Percentiles rank a stretch among this genome's conserved stretches.
Evolutionary conservation across 2,113 vertebrate genomes (phyloP).

Genomic region (Pygoscelis antarcticus): DNA sequence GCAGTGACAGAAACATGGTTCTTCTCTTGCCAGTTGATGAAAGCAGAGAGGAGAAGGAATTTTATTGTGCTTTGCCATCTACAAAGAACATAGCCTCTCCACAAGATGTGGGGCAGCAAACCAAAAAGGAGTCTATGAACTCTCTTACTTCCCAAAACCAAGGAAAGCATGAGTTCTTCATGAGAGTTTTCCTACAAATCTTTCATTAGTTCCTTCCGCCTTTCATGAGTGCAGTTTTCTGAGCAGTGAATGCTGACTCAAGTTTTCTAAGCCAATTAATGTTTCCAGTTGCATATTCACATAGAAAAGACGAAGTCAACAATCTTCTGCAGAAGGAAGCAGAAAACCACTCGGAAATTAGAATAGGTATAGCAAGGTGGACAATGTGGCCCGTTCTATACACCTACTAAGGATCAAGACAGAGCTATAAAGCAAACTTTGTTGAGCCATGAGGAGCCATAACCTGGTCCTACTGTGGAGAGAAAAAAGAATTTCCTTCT

Average conservation of each 20-base stretch:
- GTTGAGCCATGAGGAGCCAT: not conserved
- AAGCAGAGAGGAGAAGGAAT: not conserved
- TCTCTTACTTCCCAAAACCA: not conserved
- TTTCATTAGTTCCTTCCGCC: not conserved
- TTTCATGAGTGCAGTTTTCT: not conserved
- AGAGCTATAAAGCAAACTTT: not conserved
- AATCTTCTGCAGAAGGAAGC: not conserved
- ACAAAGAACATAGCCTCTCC: not conserved
- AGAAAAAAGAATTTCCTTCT: not conserved
- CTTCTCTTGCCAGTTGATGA: not conserved
- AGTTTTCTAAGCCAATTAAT: conserved; percentile 1
- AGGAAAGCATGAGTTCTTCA: not conserved
- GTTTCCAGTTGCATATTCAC: not conserved
- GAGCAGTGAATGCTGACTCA: not conserved
- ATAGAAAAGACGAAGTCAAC: not conserved
- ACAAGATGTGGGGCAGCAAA: not conserved
- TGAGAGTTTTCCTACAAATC: not conserved
- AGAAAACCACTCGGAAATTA: not conserved
- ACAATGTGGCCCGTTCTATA: not conserved
- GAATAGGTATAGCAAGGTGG: not conserved
- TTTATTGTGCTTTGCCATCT: not conserved
- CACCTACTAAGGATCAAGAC: not conserved
- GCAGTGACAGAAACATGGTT: not conserved
- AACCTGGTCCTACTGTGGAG: not conserved
- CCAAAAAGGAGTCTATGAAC: not conserved